phyloP scores from a whole-genome alignment of 2,113 vertebrate genomes.

The Triplophysa dalaica region DNA sequence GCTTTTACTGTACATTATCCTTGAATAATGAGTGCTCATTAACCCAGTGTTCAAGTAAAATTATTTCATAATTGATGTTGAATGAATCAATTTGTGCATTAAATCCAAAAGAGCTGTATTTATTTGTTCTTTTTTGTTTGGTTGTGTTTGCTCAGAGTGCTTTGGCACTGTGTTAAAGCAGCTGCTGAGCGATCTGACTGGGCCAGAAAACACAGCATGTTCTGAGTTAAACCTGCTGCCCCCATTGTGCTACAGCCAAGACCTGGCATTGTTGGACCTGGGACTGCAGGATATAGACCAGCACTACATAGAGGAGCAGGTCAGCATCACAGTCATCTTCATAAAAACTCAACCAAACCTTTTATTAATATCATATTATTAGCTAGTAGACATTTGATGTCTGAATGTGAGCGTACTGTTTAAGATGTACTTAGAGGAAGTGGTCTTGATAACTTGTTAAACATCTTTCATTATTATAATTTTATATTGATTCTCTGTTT shows the following conservation, averaged over 20 bases:
- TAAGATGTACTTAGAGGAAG: too few species aligned
- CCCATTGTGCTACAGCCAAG: constrained; percentile 81
- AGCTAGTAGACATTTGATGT: background rate
- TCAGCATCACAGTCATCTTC: constrained; percentile 48
- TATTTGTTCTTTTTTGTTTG: background rate
- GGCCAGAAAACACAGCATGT: constrained; percentile 76
- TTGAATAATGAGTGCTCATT: background rate
- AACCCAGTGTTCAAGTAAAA: background rate
- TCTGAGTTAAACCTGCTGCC: constrained; percentile 81
- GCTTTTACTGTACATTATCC: too few species aligned
- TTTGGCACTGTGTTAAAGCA: constrained; percentile 83
- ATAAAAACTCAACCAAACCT: background rate
- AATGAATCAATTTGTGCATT: background rate
- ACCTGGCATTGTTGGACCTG: constrained; percentile 80
- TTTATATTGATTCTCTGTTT: background rate
- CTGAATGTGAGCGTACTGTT: too few species aligned
- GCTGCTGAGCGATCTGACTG: constrained; percentile 82
- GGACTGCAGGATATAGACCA: constrained; percentile 79
- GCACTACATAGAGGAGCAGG: constrained; percentile 89
- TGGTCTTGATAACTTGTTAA: too few species aligned
- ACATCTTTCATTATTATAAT: too few species aligned
- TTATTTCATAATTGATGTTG: background rate
- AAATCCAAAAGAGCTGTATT: background rate
- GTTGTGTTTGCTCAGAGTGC: constrained; percentile 70
- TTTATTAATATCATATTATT: background rate